Evolutionary conservation across 2,888 invertebrate genomes (phyloP).

Genomic region (Pristionchus fissidentatus): DNA sequence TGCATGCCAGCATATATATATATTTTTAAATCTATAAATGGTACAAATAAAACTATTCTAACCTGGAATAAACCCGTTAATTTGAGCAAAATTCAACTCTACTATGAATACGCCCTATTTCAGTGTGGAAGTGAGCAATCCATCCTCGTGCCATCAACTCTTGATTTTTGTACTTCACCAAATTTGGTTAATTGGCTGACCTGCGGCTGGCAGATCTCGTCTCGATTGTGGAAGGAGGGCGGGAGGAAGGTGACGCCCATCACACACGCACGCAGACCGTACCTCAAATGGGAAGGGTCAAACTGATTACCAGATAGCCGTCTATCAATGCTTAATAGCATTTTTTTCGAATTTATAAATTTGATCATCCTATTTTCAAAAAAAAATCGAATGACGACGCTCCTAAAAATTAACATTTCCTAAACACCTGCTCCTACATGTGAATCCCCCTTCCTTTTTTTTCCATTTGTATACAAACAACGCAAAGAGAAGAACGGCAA

Average conservation of each 20-base stretch:
- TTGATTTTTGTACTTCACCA: neutral
- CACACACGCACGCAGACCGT: slow-evolving; percentile 63
- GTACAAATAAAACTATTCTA: too few species aligned
- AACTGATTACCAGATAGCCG: neutral
- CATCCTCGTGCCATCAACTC: neutral
- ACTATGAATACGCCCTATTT: too few species aligned
- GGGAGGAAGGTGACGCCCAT: slow-evolving; percentile 73
- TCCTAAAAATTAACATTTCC: too few species aligned
- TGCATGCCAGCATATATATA: neutral
- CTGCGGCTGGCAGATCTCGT: slow-evolving; percentile 73
- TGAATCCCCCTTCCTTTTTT: neutral
- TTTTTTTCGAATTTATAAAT: neutral
- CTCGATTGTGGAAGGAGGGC: slow-evolving; percentile 72
- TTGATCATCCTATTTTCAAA: neutral
- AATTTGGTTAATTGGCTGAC: slow-evolving; percentile 48
- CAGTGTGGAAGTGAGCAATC: too few species aligned
- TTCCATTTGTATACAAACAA: neutral
- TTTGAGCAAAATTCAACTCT: too few species aligned
- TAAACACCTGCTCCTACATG: too few species aligned
- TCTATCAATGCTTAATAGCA: too few species aligned
- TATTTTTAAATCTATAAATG: neutral
- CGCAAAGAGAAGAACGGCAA: neutral
- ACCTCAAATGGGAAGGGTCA: slow-evolving; percentile 45
- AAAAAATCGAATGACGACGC: neutral
- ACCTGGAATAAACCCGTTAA: too few species aligned